Conservation (phyloP, 1,140 invertebrate genomes). For the Apis cerana region DNA sequence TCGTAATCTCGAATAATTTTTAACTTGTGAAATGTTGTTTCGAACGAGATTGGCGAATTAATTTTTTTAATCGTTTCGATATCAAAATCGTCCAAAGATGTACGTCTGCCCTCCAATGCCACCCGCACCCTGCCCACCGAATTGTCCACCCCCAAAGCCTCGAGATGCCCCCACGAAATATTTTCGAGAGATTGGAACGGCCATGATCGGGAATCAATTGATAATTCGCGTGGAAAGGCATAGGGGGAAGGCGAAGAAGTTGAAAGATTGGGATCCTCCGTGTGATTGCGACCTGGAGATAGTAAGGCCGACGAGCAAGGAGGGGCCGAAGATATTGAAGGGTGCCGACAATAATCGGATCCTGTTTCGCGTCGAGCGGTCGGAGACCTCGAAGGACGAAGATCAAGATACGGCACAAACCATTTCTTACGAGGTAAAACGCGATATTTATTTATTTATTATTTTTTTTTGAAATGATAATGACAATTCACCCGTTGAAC, state of each 20-base stretch:
- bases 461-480: no score
- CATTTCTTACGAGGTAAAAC: slow-evolving; percentile 65
- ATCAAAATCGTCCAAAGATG: not conserved
- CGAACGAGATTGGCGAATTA: no score
- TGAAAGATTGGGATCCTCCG: slow-evolving; percentile 69
- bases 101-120: slow-evolving; percentile 57
- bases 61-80: not conserved
- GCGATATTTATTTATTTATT: no score
- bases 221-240: slow-evolving; percentile 77
- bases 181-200: slow-evolving; percentile 73
- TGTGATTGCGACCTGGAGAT: slow-evolving; percentile 76
- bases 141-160: not conserved
- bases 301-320: slow-evolving; percentile 66
- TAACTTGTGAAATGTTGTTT: no score
- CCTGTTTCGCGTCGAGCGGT: slow-evolving; percentile 72
- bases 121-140: slow-evolving; percentile 3
- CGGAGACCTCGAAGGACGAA: slow-evolving; percentile 39
- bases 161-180: slow-evolving; percentile 58
- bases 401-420: slow-evolving; percentile 62
- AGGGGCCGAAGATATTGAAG: slow-evolving; percentile 73
- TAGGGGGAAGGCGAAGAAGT: slow-evolving; percentile 61
- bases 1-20: no score
- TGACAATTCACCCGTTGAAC: not conserved
- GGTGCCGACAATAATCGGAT: slow-evolving; percentile 72
- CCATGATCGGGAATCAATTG: slow-evolving; percentile 73